phyloP scores from a whole-genome alignment of 2,888 invertebrate species.

The Drosophila atroscutellata region DNA sequence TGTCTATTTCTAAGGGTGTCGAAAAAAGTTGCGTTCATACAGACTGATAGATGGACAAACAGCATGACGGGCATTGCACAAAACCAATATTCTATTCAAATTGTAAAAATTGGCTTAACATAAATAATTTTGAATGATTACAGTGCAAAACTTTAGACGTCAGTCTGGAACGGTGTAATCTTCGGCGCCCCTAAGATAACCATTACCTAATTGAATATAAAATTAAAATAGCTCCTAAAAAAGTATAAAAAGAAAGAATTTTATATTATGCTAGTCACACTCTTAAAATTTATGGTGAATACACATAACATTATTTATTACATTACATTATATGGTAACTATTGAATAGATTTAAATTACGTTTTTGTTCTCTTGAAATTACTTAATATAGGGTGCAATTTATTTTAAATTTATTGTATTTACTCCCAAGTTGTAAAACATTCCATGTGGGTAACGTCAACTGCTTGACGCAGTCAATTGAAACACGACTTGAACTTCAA shows the following conservation, averaged over 20 bases:
- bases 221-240: not conserved
- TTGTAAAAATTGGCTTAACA: too few species aligned
- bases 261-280: not conserved
- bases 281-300: not conserved
- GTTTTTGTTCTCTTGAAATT: not conserved
- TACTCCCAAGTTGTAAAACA: conserved; percentile 1
- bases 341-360: not conserved
- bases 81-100: too few species aligned
- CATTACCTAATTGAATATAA: not conserved
- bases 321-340: too few species aligned
- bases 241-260: not conserved
- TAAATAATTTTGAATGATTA: too few species aligned
- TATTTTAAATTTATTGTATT: not conserved
- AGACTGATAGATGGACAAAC: too few species aligned
- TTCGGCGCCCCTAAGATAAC: not conserved
- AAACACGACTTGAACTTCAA: conserved; percentile 33
- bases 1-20: too few species aligned
- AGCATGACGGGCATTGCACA: too few species aligned
- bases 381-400: not conserved
- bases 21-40: too few species aligned
- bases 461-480: conserved; percentile 15
- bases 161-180: not conserved
- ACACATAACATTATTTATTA: not conserved
- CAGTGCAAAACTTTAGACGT: not conserved
- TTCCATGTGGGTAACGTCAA: conserved; percentile 16